Evolutionary conservation across 2,797 vertebrate species (phyloP), one percentile per base, ranked within the genome.

Genomic region (Trachurus trachurus): DNA sequence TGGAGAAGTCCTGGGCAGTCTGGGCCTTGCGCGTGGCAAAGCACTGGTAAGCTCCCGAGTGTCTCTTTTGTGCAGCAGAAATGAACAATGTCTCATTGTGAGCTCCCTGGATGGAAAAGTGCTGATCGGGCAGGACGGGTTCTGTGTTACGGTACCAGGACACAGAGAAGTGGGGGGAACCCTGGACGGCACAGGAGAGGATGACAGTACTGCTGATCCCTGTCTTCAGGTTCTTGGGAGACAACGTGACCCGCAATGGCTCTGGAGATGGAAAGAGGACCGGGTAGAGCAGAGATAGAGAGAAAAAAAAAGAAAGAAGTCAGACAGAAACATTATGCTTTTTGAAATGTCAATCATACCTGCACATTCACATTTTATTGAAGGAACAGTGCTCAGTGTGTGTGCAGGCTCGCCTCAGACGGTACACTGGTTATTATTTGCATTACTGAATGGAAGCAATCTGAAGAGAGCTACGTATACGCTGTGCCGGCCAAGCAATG

Each of bases 161-260:
- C 91, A 99, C 95, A 44, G 88, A 83, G 67, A 97, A 99, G 88
- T 99, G 97, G 0, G 98, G 98, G 15, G 98, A 98, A 72, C 98
- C 98, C 59, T 96, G 96, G 64, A 99, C 97, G 9, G 97, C 94
- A 58, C 98, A 99, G 22, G 98, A 98, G 45, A 99, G 96, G 93
- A 99, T 98, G 83, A 99, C 98, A 0, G 98, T 99, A 88, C 98
- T 99, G 93, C 98, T 98, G 54, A 99, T 99, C 78, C 98, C 98
- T 0, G 98, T 99, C 93, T 99, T 99, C 90, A 99, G 95, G 93
- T 98, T 99, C 95, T 99, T 99, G 87, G 98, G 98, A 83, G 98
- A 98, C 88, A 99, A 95, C 66, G 97, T 98, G 90, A 99, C 98
- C 19, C 96, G 96, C 88, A 99, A 95, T 56, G 98, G 97, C 87